phyloP scores from a whole-genome alignment of 2,888 invertebrate genomes.

The Cheilosia pagana region DNA sequence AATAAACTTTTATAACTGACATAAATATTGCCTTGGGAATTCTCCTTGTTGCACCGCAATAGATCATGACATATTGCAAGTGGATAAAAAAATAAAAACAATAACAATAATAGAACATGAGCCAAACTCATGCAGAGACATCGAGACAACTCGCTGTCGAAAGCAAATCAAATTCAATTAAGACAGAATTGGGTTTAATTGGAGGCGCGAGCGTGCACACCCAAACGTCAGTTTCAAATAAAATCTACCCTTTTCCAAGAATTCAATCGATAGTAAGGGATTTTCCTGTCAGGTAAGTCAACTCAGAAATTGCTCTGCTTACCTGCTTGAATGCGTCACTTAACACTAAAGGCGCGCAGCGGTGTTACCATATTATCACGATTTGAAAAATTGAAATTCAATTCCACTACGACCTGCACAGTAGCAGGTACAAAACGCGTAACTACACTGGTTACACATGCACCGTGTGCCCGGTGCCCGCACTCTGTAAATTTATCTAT shows the following conservation, averaged over 20 bases:
- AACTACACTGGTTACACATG: slow-evolving; percentile 41
- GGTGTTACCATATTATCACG: not conserved
- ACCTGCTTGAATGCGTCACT: slow-evolving; percentile 12
- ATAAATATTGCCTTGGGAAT: slow-evolving; percentile 71
- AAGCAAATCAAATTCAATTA: slow-evolving; percentile 73
- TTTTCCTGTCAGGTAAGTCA: no score
- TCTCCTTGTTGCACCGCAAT: slow-evolving; percentile 16
- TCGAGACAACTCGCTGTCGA: slow-evolving; percentile 49
- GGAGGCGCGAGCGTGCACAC: slow-evolving; percentile 63
- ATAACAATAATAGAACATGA: slow-evolving; percentile 56
- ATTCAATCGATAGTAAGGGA: no score
- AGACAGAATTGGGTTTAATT: slow-evolving; percentile 71
- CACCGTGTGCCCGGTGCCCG: slow-evolving; percentile 4
- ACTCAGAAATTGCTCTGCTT: slow-evolving; percentile 5
- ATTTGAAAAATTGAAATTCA: slow-evolving; percentile 43
- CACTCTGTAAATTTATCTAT: slow-evolving; percentile 52
- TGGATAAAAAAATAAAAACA: not conserved
- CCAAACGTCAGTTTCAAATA: slow-evolving; percentile 40
- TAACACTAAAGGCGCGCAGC: not conserved
- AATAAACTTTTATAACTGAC: slow-evolving; percentile 61
- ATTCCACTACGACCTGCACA: slow-evolving; percentile 22
- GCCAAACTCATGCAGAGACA: slow-evolving; percentile 34
- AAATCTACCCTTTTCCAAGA: not conserved
- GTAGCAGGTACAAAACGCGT: slow-evolving; percentile 53
- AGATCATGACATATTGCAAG: slow-evolving; percentile 38